Evolutionary conservation across 2,888 invertebrate genomes (phyloP).

Genomic region (Diarsia mendica): DNA sequence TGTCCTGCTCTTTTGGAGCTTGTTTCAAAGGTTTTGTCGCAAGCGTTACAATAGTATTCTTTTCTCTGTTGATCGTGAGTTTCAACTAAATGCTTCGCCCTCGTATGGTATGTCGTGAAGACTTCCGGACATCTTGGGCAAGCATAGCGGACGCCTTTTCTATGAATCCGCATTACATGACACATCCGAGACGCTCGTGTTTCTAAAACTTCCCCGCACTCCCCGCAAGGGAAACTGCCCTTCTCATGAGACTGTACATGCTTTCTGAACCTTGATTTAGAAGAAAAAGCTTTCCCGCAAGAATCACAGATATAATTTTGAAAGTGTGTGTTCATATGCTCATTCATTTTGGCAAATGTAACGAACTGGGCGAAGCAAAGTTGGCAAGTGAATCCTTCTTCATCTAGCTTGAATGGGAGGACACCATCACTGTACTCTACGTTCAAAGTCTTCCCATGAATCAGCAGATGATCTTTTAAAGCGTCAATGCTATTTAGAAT

Average conservation of each 20-base stretch:
- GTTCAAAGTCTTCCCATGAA: slow-evolving; percentile 76
- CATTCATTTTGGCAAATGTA: slow-evolving; percentile 82
- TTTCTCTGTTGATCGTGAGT: slow-evolving; percentile 77
- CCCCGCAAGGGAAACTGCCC: slow-evolving; percentile 82
- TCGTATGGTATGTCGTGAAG: slow-evolving; percentile 81
- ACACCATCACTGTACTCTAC: slow-evolving; percentile 83
- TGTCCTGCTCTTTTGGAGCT: slow-evolving; percentile 82
- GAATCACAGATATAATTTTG: slow-evolving; percentile 85
- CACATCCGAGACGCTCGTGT: slow-evolving; percentile 80
- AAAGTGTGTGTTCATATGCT: slow-evolving; percentile 86
- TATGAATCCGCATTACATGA: slow-evolving; percentile 80
- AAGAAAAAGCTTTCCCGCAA: slow-evolving; percentile 85
- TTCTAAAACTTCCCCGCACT: slow-evolving; percentile 78
- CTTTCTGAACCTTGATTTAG: slow-evolving; percentile 82
- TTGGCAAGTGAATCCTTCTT: slow-evolving; percentile 79
- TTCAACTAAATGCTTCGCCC: slow-evolving; percentile 82
- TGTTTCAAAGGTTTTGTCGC: slow-evolving; percentile 79
- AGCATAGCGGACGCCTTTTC: slow-evolving; percentile 80
- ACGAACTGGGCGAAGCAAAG: slow-evolving; percentile 76
- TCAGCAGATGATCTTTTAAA: slow-evolving; percentile 79
- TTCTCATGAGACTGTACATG: slow-evolving; percentile 84
- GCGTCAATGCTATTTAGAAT: slow-evolving; percentile 72
- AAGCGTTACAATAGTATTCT: slow-evolving; percentile 77
- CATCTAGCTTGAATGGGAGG: slow-evolving; percentile 82
- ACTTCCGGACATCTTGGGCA: slow-evolving; percentile 84